Conservation (phyloP, 2,113 vertebrate species). For the Cyrtonyx montezumae region DNA sequence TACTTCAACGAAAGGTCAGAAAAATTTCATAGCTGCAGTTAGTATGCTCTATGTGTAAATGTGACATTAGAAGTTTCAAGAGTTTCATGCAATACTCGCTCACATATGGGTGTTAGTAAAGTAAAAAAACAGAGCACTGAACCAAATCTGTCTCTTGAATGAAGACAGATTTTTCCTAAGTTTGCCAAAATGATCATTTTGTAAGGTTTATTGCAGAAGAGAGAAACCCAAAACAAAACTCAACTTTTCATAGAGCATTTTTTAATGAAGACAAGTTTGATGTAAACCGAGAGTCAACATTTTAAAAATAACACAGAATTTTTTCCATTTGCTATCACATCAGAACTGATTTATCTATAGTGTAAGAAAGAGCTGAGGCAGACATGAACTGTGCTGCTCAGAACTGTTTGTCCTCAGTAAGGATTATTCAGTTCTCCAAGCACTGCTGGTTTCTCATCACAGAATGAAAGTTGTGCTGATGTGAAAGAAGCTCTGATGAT, state of each 20-base stretch:
- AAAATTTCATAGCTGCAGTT: background rate
- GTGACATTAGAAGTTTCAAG: background rate
- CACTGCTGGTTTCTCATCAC: background rate
- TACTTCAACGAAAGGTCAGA: background rate
- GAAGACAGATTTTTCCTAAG: background rate
- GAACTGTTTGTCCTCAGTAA: background rate
- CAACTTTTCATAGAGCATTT: background rate
- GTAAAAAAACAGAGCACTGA: background rate
- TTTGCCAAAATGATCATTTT: background rate
- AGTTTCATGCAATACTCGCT: background rate
- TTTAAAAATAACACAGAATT: background rate
- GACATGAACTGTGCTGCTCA: background rate
- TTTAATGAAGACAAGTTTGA: background rate
- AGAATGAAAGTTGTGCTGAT: background rate
- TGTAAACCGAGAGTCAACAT: fast-evolving
- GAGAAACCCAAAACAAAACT: background rate
- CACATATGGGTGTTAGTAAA: background rate
- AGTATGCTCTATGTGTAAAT: background rate
- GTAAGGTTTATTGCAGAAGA: background rate
- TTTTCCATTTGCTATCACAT: background rate
- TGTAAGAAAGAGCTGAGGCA: background rate
- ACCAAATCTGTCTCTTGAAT: background rate
- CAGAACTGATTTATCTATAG: background rate
- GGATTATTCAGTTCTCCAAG: background rate
- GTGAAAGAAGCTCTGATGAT: background rate